Evolutionary conservation across 2,797 vertebrate genomes (phyloP), one percentile per base, ranked within the genome.

Genomic region (Danio jaintianensis): DNA sequence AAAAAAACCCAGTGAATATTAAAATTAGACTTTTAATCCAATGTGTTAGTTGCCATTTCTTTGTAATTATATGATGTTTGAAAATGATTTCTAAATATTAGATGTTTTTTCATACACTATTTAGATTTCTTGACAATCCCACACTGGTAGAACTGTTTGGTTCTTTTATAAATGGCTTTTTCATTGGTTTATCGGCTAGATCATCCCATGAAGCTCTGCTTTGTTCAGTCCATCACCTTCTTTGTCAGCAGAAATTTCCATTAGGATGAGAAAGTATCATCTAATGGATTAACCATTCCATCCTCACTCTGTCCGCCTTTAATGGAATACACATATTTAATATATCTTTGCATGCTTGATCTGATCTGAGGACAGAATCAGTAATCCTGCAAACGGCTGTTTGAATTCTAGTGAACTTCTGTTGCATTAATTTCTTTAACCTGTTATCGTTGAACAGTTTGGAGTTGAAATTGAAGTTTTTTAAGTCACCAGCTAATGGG

Each of bases 381-480:
- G 15, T 8, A 38, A 61, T 61, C 58, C 15, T 5, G 59, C 20
- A 29, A 29, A 29, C 20, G 18, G 5, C 1, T 12, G 20, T 4
- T 12, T 63, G 5, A 5, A 63, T 12, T 42, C 38, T 43, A 6
- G 8, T 10, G 58, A 10, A 40, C 59, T n/a, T 40, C 36, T n/a
- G 2, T 5, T 59, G 59, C 13, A 8, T 20, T 13, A 11, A 22
- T 47, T 47, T 45, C 7, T 64, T 45, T 20, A 3, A 45, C 15
- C 13, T n/a, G 16, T 36, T 58, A 5, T 10, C 0, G 0, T 22
- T 12, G 4, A 11, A 2, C 18, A 9, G 15, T 10, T 10, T 53
- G 7, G 52, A 3, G 3, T 53, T 0, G 1, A 8, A n/a, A n/a
- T n/a, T n/a, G n/a, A n/a, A n/a, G n/a, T n/a, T n/a, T 29, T 29